Percentiles rank a stretch among this genome's conserved stretches.
These are phyloP conservation scores for Poeciliopsis retropinna DNA, from an alignment of 2,113 vertebrate species.

Conservation along the genomic window DNA sequence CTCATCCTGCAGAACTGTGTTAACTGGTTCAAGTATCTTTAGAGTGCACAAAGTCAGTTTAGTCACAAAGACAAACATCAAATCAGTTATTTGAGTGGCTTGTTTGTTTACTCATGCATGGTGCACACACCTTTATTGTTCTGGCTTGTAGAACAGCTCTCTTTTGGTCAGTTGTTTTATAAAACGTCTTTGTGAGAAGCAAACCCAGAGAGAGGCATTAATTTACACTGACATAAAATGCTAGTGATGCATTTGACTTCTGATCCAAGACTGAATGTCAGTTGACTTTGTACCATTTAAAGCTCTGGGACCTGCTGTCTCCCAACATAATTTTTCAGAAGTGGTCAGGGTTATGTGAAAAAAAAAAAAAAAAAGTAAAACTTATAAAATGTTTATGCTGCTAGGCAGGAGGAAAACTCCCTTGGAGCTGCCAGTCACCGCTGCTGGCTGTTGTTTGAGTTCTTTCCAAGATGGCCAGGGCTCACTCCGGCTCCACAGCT, in stretches of 20 bases:
- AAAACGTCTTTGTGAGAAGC: not conserved
- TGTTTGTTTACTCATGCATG: not conserved
- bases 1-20: not conserved
- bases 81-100: not conserved
- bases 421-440: conserved; percentile 58
- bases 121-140: not conserved
- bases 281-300: conserved; percentile 52
- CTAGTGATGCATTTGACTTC: conserved; percentile 37
- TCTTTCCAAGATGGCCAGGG: conserved; percentile 49
- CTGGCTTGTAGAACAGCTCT: not conserved
- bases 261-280: conserved; percentile 32
- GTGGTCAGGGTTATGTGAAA: conserved; percentile 2
- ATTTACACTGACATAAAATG: conserved; percentile 39
- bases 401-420: conserved; percentile 55
- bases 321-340: conserved; percentile 48
- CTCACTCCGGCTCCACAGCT: conserved; percentile 12
- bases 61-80: not conserved
- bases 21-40: not conserved
- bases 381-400: conserved; percentile 42
- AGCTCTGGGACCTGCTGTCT: conserved; percentile 50
- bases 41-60: too few species aligned
- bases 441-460: conserved; percentile 50
- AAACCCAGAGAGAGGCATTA: not conserved
- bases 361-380: not conserved
- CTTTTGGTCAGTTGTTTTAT: not conserved